Evolutionary conservation across 2,888 invertebrate species (phyloP), one percentile per base, ranked within the genome.

Genomic region (Acrobasis consociella): DNA sequence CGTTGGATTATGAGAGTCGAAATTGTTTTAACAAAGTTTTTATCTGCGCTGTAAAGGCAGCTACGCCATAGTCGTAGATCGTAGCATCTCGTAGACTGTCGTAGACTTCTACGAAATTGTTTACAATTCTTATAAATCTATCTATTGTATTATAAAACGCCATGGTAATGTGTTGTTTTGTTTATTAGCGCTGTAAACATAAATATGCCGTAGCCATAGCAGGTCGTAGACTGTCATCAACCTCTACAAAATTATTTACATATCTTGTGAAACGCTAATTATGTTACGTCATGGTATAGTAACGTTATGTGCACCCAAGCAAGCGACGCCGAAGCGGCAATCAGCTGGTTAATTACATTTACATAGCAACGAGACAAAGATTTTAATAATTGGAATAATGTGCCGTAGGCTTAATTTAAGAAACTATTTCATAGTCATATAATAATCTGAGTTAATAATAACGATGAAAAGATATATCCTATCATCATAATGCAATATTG

Each of bases 1-100:
- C 46, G 46, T 59, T 16, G 49, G 31, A n/a, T 55, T 39, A 63
- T 17, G 39, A 15, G 49, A 15, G 53, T 37, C 9, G 37, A 22
- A 60, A 52, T 63, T 63, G 59, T 49, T 50, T 22, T 31, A 10
- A 58, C 58, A 58, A 58, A 62, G 46, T 46, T 46, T 46, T 46
- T 46, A 46, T 46, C 46, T 13, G 46, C 11, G 46, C n/a, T 10
- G 46, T 46, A n/a, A 46, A 46, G 11, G 1, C 46, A 22, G 51
- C 22, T 51, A 51, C 51, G 11, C 5, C 51, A 17, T 51, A 51
- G 46, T n/a, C 46, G 31, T 31, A 2, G 31, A 31, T 31, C 42
- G 11, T 42, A 42, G 46, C n/a, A 46, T 17, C 22, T 22, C 51
- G 51, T 51, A 51, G 51, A 1, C 10, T 11, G 16, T 22, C 51